phyloP scores from a whole-genome alignment of 2,888 invertebrate species.

The Microplitis deprimator region DNA sequence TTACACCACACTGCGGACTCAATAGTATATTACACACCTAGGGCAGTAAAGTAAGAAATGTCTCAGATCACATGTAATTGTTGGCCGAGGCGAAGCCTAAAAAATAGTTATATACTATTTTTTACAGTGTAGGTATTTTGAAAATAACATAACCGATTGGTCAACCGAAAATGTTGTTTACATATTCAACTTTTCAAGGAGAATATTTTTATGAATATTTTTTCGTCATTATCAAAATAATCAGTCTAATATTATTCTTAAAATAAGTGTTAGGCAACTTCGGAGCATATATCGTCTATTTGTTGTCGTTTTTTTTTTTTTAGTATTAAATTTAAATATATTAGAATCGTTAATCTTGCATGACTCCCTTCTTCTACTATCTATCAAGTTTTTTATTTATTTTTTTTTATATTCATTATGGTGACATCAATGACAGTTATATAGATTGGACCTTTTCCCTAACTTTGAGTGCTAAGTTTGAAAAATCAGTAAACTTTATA shows the following conservation, averaged over 20 bases:
- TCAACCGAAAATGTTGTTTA: no score
- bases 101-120: no score
- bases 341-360: background rate
- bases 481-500: background rate
- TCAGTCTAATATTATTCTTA: background rate
- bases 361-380: background rate
- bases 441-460: background rate
- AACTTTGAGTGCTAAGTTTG: background rate
- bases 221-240: background rate
- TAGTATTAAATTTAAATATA: background rate
- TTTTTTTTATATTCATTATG: background rate
- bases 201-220: background rate
- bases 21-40: no score
- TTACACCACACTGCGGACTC: no score
- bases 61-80: no score
- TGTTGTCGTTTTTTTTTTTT: background rate
- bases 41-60: no score
- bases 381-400: background rate
- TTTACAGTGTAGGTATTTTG: no score
- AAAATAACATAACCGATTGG: no score
- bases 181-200: background rate
- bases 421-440: background rate
- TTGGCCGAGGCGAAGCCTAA: no score
- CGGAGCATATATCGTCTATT: background rate
- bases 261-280: background rate